Conservation (phyloP, 2,113 vertebrate genomes). For the Phodopus roborovskii region DNA sequence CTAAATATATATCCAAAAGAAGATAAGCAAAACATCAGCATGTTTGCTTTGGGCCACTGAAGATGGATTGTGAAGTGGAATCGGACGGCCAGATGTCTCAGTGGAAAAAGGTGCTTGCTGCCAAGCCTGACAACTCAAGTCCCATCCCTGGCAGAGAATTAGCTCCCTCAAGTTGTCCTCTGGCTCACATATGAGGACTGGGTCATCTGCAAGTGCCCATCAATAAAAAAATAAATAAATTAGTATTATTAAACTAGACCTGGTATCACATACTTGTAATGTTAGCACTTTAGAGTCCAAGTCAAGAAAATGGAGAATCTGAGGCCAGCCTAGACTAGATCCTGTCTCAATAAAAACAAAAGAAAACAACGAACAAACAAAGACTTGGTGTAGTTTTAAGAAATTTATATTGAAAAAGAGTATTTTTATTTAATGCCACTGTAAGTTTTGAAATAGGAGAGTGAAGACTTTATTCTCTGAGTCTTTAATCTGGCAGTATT, state of each 20-base stretch:
- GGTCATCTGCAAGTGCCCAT: background rate
- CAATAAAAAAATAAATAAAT: background rate
- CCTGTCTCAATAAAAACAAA: background rate
- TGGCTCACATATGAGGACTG: too few species aligned
- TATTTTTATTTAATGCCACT: background rate
- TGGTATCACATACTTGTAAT: background rate
- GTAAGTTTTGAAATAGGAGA: constrained; percentile 9
- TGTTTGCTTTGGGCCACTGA: too few species aligned
- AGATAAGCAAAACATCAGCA: background rate
- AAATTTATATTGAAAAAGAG: background rate
- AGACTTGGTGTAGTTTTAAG: background rate
- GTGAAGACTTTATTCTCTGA: background rate
- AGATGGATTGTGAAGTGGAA: background rate
- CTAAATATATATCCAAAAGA: background rate
- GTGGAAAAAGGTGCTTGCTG: background rate
- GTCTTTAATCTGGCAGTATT: background rate
- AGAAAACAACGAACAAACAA: background rate
- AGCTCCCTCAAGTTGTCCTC: background rate
- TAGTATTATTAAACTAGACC: background rate
- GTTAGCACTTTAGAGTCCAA: background rate
- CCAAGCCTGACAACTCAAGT: background rate
- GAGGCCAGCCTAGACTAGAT: background rate
- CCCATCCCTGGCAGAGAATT: too few species aligned
- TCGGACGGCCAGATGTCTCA: background rate
- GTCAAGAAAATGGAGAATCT: background rate